phyloP scores from a whole-genome alignment of 2,797 vertebrate species.

The Rhynchonycteris naso region DNA sequence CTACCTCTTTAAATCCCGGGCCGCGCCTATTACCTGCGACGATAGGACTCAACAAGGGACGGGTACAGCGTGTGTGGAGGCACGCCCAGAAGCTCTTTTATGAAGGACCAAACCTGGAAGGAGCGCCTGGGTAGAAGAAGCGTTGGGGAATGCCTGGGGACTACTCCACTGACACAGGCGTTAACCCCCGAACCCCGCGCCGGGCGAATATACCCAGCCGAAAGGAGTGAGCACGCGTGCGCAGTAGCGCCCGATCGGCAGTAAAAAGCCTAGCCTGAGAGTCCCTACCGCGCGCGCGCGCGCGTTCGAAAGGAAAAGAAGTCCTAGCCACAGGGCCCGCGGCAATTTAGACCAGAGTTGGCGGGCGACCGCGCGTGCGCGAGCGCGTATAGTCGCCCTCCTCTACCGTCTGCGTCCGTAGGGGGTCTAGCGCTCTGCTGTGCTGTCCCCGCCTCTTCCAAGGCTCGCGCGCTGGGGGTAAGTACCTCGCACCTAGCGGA shows the following conservation, averaged over 20 bases:
- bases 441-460: background rate
- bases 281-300: background rate
- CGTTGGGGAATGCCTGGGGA: background rate
- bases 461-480: constrained; percentile 30
- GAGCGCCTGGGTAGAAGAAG: background rate
- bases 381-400: constrained; percentile 42
- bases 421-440: constrained; percentile 21
- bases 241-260: background rate
- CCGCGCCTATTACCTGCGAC: constrained; percentile 65
- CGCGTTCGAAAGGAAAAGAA: background rate
- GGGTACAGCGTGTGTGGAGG: background rate
- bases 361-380: constrained; percentile 59
- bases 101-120: background rate
- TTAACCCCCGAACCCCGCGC: background rate
- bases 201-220: rapidly evolving
- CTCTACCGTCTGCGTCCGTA: background rate
- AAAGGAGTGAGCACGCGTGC: constrained; percentile 47
- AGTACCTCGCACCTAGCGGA: background rate
- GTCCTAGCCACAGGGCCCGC: constrained; percentile 4
- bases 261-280: background rate
- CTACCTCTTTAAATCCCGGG: background rate
- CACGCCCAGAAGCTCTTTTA: background rate
- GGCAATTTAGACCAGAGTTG: constrained; percentile 33
- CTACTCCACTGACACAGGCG: background rate
- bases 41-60: background rate